Base-by-base conservation (phyloP, 2,113 vertebrate genomes). In the Tyto alba region DNA sequence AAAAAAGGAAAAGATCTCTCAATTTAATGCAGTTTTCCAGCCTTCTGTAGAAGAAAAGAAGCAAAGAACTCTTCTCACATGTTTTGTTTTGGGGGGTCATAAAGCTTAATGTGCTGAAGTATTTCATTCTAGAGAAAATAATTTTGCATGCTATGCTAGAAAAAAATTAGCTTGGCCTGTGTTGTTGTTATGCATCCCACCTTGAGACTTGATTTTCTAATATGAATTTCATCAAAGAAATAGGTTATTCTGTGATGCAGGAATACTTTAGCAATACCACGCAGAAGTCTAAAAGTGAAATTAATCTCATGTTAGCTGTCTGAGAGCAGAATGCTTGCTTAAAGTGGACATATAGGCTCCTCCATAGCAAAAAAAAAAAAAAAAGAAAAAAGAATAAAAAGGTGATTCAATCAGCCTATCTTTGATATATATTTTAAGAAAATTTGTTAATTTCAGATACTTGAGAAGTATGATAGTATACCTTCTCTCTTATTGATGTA, bases 41-140 rank as follows among this genome's bases (percentile, higher is more conserved):
- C 13, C 2, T 55, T 73, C 41, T 60, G 5, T 50, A 38, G 66
- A 9, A 64, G 11, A 82, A 73, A 53, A 22, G 3, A 76, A 57
- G 5, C 1, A 16, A 57, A 74, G 3, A 60, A 30, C 8, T 56
- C 12, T 48, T 4, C 21, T 60, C 11, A 20, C 0, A 0, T 41
- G 4, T 48, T 90, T 69, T 17, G 2, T 34, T 76, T 30, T 68
- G 32, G 16, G 16, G 20, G 20, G 15, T 57, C 27, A 57, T 83
- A 74, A 53, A 76, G 1, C 7, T 32, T 48, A 30, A 41, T 40
- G 8, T 56, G 2, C 41, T 43, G 7, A 85, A 72, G 4, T 63
- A 52, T 23, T 62, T 75, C 34, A 34, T 88, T n/a, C 48, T 36
- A 57, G 40, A 72, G 9, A 72, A n/a, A 43, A 64, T 26, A 64